A percentile compares a stretch with the other conserved stretches of the same genome.
These are phyloP conservation scores for Columba livia DNA, from an alignment of 2,113 vertebrate genomes.

Conservation along the genomic window DNA sequence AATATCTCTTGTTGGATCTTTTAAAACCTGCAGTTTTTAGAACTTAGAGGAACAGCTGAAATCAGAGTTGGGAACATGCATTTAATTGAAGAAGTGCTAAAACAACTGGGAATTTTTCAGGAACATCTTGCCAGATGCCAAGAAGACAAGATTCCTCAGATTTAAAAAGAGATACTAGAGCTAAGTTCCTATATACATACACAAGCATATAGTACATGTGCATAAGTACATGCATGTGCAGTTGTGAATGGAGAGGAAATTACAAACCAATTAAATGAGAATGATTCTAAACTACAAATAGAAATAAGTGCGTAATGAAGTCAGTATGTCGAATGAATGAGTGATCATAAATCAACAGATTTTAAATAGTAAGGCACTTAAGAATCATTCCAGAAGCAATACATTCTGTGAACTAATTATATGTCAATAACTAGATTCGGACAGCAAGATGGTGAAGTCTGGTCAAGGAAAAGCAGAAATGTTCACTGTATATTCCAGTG, in stretches of 20 bases:
- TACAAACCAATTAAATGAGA: neutral
- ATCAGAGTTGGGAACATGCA: neutral
- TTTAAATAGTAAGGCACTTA: neutral
- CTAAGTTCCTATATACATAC: neutral
- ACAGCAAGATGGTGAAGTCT: neutral
- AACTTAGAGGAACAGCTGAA: neutral
- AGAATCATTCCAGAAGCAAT: neutral
- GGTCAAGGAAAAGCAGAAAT: neutral
- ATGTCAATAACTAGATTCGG: neutral
- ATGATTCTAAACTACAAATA: neutral
- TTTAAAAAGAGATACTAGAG: neutral
- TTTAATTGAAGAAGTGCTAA: neutral
- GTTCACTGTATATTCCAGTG: neutral
- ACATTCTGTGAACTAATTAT: neutral
- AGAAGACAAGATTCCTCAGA: neutral
- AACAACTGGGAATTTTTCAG: constrained; percentile 9
- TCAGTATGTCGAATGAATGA: neutral
- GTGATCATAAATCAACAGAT: neutral
- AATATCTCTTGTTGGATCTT: constrained; percentile 1
- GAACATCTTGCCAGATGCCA: neutral
- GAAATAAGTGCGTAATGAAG: neutral
- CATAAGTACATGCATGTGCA: neutral
- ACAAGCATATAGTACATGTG: neutral
- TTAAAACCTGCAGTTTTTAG: neutral
- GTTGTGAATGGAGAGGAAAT: neutral